Evolutionary conservation across 2,888 invertebrate genomes (phyloP).

Genomic region (Amorpha juglandis): DNA sequence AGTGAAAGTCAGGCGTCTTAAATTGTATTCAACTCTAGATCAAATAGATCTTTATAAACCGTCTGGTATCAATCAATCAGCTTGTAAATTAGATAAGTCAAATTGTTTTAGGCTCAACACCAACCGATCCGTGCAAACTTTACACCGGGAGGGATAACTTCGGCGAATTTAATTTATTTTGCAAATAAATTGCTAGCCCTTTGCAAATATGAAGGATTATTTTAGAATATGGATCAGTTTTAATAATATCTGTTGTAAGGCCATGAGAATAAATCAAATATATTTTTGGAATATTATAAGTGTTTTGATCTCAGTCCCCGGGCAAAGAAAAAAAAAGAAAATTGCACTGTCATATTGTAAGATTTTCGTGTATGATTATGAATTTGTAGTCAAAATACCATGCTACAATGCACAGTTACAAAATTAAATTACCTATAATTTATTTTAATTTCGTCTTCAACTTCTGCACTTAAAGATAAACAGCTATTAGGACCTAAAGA

Average conservation of each 20-base stretch:
- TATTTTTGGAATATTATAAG: too few relatives aligned
- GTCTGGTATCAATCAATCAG: slow-evolving; percentile 8
- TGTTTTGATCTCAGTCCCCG: too few relatives aligned
- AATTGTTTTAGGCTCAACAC: slow-evolving; percentile 6
- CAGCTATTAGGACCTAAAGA: background rate
- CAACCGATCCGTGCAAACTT: slow-evolving; percentile 5
- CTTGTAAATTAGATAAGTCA: slow-evolving; percentile 13
- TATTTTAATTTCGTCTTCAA: background rate
- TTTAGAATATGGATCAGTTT: too few relatives aligned
- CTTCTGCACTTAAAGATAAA: background rate
- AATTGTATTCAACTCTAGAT: background rate
- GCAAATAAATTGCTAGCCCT: background rate
- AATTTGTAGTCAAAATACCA: too few relatives aligned
- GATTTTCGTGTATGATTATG: too few relatives aligned
- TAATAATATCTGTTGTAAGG: too few relatives aligned
- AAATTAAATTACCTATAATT: background rate
- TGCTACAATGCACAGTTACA: too few relatives aligned
- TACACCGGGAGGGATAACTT: too few relatives aligned
- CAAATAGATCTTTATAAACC: background rate
- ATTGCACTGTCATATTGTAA: too few relatives aligned
- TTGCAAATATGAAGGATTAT: background rate
- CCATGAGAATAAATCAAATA: too few relatives aligned
- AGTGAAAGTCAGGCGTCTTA: too few relatives aligned
- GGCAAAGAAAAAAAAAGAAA: too few relatives aligned
- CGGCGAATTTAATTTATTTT: background rate